These are phyloP conservation scores for Idris sp. DNA, from an alignment of 1,140 invertebrate genomes.

Conservation along the genomic window DNA sequence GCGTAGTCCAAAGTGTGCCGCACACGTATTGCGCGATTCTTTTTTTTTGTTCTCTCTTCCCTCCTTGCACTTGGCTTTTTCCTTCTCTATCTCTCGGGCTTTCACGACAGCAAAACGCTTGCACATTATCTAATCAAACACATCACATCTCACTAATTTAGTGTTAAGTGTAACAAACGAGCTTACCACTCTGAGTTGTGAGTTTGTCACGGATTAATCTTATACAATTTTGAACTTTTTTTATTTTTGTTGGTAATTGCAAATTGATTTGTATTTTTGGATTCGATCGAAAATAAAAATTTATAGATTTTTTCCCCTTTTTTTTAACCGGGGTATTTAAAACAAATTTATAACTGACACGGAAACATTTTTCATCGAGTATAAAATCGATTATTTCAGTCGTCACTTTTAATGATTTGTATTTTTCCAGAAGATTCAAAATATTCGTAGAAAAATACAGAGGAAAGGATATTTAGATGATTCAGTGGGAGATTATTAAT, in stretches of 20 bases:
- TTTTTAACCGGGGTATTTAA: too few relatives aligned
- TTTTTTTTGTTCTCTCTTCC: slow-evolving; percentile 19
- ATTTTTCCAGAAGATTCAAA: slow-evolving; percentile 13
- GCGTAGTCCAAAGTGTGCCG: slow-evolving; percentile 41
- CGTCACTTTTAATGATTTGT: slow-evolving; percentile 3
- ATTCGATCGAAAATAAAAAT: slow-evolving; percentile 7
- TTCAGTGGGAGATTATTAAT: slow-evolving; percentile 14
- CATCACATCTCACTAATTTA: slow-evolving; percentile 74
- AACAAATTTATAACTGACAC: neutral
- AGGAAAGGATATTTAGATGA: neutral
- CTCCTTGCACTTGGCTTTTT: slow-evolving; percentile 6
- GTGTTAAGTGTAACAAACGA: slow-evolving; percentile 69
- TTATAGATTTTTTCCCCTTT: neutral
- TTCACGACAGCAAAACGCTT: slow-evolving; percentile 43
- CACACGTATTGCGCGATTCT: slow-evolving; percentile 17
- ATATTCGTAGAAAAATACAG: slow-evolving; percentile 25
- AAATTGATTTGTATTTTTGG: slow-evolving; percentile 20
- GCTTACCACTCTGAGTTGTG: slow-evolving; percentile 32
- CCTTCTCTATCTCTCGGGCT: slow-evolving; percentile 44
- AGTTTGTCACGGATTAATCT: slow-evolving; percentile 57
- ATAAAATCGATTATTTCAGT: slow-evolving; percentile 4
- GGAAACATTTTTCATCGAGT: neutral
- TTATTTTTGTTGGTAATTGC: slow-evolving; percentile 6
- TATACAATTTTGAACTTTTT: slow-evolving; percentile 49
- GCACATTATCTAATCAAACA: slow-evolving; percentile 73